Percentiles rank a stretch among this genome's conserved stretches.
phyloP scores from a whole-genome alignment of 2,888 invertebrate species.

The Lydus trimaculatus region DNA sequence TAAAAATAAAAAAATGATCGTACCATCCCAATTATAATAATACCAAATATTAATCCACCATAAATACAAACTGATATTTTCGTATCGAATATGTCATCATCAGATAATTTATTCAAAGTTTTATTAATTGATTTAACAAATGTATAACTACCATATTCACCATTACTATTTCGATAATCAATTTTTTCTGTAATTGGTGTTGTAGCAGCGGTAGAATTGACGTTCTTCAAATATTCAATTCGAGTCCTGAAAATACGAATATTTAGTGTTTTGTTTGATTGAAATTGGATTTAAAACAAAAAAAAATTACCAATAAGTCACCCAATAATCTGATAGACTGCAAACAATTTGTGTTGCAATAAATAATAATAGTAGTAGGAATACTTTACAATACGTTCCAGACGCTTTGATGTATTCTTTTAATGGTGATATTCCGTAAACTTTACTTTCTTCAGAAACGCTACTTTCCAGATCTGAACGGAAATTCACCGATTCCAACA shows the following conservation, averaged over 20 bases:
- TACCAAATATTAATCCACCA: conserved; percentile 9
- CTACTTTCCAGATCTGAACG: neutral
- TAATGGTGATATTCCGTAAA: conserved; percentile 11
- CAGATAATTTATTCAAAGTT: neutral
- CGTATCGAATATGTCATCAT: neutral
- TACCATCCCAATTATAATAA: conserved; percentile 59
- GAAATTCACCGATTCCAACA: conserved; percentile 14
- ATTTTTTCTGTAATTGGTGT: neutral
- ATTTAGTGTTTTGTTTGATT: neutral
- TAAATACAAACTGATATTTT: conserved; percentile 18
- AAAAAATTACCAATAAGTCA: conserved; percentile 21
- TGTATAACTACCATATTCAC: conserved; percentile 7
- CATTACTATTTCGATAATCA: neutral
- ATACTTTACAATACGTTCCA: conserved; percentile 12
- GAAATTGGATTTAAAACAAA: neutral
- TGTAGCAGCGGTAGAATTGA: neutral
- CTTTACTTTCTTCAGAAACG: conserved; percentile 11
- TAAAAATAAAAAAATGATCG: conserved; percentile 75
- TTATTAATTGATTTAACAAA: neutral
- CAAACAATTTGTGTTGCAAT: conserved; percentile 22
- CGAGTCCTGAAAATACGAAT: conserved; percentile 11
- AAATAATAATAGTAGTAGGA: conserved; percentile 18
- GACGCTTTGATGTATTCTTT: conserved; percentile 25
- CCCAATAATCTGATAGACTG: conserved; percentile 22
- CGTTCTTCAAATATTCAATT: neutral